Evolutionary conservation across 1,140 invertebrate genomes (phyloP).

Genomic region (Monomorium pharaonis): DNA sequence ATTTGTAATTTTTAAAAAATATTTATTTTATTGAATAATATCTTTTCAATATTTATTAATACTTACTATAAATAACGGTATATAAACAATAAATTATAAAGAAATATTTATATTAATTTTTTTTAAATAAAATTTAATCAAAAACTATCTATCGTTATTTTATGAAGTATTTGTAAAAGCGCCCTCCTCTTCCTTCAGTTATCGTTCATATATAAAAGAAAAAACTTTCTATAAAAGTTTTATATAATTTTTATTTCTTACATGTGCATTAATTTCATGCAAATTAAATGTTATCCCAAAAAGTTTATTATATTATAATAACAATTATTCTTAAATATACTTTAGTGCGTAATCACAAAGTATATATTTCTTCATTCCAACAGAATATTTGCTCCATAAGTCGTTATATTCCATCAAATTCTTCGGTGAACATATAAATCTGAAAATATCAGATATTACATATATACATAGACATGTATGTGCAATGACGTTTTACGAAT

Average conservation of each 20-base stretch:
- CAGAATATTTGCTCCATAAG: background rate
- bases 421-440: conserved; percentile 15
- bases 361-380: background rate
- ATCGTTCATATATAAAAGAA: background rate
- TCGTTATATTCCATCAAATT: conserved; percentile 19
- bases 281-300: background rate
- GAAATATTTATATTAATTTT: background rate
- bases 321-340: background rate
- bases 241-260: background rate
- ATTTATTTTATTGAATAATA: background rate
- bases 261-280: conserved; percentile 1
- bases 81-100: background rate
- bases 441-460: conserved; percentile 34
- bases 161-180: background rate
- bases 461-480: conserved; percentile 22
- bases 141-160: background rate
- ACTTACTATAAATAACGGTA: background rate
- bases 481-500: conserved; percentile 39
- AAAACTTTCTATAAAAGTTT: conserved; percentile 24
- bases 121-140: conserved; percentile 9
- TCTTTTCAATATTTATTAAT: background rate
- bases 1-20: background rate
- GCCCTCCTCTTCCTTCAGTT: too few relatives aligned
- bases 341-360: background rate
- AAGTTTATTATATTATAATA: background rate